A percentile compares a stretch with the other conserved stretches of the same genome.
phyloP scores from a whole-genome alignment of 1,140 invertebrate genomes.

The Tetraneura akinire region DNA sequence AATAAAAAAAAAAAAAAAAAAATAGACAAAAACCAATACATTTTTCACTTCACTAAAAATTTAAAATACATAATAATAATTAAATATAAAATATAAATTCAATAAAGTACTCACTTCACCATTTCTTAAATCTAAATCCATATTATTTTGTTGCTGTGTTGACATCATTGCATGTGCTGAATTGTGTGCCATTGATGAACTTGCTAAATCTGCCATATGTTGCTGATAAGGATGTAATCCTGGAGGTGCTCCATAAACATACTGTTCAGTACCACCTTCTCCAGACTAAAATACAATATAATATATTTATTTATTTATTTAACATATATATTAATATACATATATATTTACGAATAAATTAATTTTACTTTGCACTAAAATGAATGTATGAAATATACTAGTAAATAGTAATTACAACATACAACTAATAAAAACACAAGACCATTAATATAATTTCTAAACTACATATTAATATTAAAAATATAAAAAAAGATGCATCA shows the following conservation, averaged over 20 bases:
- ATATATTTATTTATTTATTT: neutral
- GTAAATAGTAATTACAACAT: no score
- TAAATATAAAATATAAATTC: neutral
- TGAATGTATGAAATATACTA: no score
- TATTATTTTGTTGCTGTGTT: constrained; percentile 42
- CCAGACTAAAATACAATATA: constrained; percentile 20
- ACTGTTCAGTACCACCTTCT: constrained; percentile 41
- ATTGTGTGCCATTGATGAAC: constrained; percentile 44
- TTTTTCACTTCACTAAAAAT: no score
- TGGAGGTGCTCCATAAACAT: constrained; percentile 41
- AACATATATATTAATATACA: neutral
- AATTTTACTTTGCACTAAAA: no score
- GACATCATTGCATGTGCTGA: constrained; percentile 45
- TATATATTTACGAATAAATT: no score
- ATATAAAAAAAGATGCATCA: no score
- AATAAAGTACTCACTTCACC: constrained; percentile 35
- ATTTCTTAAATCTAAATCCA: constrained; percentile 40
- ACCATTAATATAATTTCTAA: neutral
- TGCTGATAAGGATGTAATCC: constrained; percentile 42
- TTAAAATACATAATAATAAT: neutral
- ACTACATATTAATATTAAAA: neutral
- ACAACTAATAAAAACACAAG: neutral
- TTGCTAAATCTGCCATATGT: constrained; percentile 42
- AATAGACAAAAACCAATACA: no score
- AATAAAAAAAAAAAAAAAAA: no score